These are phyloP conservation scores for Eupelmus urozonus DNA, from an alignment of 2,888 invertebrate species.

Conservation along the genomic window DNA sequence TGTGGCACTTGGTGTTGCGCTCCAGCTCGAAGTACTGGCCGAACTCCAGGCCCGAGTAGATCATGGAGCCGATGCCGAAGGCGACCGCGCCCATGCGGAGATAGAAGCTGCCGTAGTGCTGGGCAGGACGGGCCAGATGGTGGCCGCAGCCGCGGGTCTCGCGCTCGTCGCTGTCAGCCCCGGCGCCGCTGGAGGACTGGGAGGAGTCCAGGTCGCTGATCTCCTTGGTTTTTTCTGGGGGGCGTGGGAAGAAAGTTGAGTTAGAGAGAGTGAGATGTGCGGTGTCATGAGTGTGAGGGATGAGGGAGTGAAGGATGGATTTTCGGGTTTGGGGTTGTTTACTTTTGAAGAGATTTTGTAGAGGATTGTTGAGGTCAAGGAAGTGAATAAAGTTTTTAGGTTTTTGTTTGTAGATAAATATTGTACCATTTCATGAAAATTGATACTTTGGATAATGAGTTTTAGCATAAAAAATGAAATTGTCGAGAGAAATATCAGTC, in stretches of 20 bases:
- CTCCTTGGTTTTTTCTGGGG: slow-evolving; percentile 73
- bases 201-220: slow-evolving; percentile 75
- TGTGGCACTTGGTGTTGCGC: slow-evolving; percentile 93
- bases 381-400: too few relatives aligned
- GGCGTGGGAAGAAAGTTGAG: not conserved
- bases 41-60: slow-evolving; percentile 96
- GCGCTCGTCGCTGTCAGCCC: slow-evolving; percentile 73
- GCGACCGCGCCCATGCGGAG: slow-evolving; percentile 95
- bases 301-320: too few relatives aligned
- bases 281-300: too few relatives aligned
- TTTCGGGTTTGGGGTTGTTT: too few relatives aligned
- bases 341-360: too few relatives aligned
- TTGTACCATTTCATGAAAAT: too few relatives aligned
- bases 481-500: too few relatives aligned
- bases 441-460: too few relatives aligned
- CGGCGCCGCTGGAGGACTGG: slow-evolving; percentile 74
- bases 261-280: too few relatives aligned
- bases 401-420: too few relatives aligned
- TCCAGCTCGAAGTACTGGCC: slow-evolving; percentile 96
- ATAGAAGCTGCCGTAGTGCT: slow-evolving; percentile 95
- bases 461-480: too few relatives aligned
- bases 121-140: slow-evolving; percentile 76
- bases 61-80: slow-evolving; percentile 98
- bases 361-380: too few relatives aligned
- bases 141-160: slow-evolving; percentile 63